phyloP scores from a whole-genome alignment of 2,888 invertebrate genomes.

The Chironomus tentans region DNA sequence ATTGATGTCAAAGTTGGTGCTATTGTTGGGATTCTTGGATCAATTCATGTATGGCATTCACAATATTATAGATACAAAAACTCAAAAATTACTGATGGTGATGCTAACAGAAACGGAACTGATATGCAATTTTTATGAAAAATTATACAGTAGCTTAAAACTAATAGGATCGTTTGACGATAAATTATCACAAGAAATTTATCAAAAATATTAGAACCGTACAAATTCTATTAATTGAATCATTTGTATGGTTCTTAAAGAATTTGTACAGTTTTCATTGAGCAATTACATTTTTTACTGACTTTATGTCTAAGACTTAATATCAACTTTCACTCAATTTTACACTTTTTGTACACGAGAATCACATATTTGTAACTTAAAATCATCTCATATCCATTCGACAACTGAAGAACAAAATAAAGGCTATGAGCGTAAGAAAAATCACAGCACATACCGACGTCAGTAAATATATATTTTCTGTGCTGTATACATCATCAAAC shows the following conservation, averaged over 20 bases:
- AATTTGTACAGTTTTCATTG: background rate
- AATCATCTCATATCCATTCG: background rate
- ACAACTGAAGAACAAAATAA: background rate
- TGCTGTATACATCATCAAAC: background rate
- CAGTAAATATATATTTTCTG: background rate
- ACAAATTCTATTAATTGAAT: too few species aligned
- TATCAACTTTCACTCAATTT: background rate
- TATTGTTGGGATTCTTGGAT: background rate
- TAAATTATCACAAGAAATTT: too few species aligned
- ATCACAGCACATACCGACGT: background rate
- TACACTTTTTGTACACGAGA: too few species aligned
- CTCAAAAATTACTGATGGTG: background rate
- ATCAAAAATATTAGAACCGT: too few species aligned
- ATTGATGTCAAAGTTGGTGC: background rate
- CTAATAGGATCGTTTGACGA: too few species aligned
- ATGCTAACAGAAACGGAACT: background rate
- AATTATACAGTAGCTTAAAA: too few species aligned
- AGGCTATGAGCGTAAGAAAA: background rate
- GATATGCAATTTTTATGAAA: background rate
- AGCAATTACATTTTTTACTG: background rate
- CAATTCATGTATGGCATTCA: background rate
- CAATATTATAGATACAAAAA: background rate
- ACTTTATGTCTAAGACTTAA: background rate
- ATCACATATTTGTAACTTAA: too few species aligned
- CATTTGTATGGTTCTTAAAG: background rate